Conservation (phyloP, 53 echinoderm and acorn worm genomes). For the Luidia sarsii region DNA sequence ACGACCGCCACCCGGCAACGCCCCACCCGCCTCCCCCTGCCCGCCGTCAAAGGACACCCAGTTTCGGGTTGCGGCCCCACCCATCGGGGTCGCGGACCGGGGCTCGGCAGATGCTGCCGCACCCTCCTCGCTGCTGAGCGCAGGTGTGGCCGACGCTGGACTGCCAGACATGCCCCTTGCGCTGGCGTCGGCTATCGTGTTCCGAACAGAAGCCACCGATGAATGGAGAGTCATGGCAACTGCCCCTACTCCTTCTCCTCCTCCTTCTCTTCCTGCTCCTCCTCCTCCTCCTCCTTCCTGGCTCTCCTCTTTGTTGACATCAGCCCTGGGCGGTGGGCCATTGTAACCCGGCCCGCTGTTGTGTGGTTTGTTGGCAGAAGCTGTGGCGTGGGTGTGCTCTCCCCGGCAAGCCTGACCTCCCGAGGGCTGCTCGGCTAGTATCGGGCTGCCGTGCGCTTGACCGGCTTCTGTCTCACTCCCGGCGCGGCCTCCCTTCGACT, state of each 20-base stretch:
- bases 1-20: not conserved
- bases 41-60: constrained; percentile 46
- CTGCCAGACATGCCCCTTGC: not conserved
- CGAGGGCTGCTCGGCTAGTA: too few species aligned
- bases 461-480: constrained; percentile 13
- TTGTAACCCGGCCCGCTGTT: too few species aligned
- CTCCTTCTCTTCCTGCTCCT: too few species aligned
- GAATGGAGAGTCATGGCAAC: too few species aligned
- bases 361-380: too few species aligned
- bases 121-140: too few species aligned
- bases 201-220: too few species aligned
- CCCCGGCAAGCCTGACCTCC: not conserved
- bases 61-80: constrained; percentile 25
- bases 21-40: not conserved
- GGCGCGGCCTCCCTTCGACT: constrained; percentile 19
- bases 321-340: constrained; percentile 17
- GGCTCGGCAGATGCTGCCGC: too few species aligned
- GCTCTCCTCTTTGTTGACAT: not conserved
- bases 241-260: too few species aligned
- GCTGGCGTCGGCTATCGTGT: constrained; percentile 3
- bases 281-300: too few species aligned
- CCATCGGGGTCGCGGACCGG: constrained; percentile 5
- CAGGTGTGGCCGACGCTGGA: not conserved
- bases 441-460: constrained; percentile 16
- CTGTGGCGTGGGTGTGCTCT: too few species aligned